Conservation (phyloP, 2,797 vertebrate species). For the Oryzias sinensis region DNA sequence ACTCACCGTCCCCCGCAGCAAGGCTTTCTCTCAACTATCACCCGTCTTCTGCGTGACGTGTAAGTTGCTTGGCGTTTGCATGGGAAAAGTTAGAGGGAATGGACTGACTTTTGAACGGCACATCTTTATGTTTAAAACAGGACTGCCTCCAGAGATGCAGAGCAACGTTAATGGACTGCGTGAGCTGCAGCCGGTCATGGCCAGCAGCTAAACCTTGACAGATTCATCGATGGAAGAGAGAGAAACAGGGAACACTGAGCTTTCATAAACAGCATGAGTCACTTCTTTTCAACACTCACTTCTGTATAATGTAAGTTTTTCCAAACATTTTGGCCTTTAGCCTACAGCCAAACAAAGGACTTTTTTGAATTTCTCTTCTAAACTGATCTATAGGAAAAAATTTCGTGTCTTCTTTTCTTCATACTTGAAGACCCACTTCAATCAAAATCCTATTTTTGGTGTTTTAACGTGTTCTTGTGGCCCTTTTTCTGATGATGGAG, state of each 20-base stretch:
- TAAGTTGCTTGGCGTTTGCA: constrained; percentile 17
- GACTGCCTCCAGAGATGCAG: constrained; percentile 48
- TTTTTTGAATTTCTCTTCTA: not conserved
- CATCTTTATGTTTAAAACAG: constrained; percentile 35
- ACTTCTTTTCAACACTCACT: constrained; percentile 5
- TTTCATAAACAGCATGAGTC: not conserved
- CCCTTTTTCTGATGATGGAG: no score
- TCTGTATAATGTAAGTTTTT: not conserved
- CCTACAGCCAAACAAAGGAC: not conserved
- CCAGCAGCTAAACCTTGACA: constrained; percentile 52
- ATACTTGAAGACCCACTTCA: not conserved
- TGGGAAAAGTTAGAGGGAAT: constrained; percentile 10
- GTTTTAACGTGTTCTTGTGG: no score
- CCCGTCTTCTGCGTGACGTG: constrained; percentile 21
- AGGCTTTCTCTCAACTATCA: constrained; percentile 37
- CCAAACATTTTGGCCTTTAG: constrained; percentile 2
- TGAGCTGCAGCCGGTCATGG: constrained; percentile 42
- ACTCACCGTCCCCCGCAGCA: constrained; percentile 44
- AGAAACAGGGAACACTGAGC: not conserved
- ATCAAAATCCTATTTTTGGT: not conserved
- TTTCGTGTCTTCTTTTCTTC: not conserved
- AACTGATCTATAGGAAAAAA: not conserved
- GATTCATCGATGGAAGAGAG: constrained; percentile 44
- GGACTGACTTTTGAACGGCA: constrained; percentile 20
- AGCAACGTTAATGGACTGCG: constrained; percentile 58